These are phyloP conservation scores for Sphenodon punctatus DNA, from an alignment of 2,797 vertebrate genomes.

Conservation along the genomic window DNA sequence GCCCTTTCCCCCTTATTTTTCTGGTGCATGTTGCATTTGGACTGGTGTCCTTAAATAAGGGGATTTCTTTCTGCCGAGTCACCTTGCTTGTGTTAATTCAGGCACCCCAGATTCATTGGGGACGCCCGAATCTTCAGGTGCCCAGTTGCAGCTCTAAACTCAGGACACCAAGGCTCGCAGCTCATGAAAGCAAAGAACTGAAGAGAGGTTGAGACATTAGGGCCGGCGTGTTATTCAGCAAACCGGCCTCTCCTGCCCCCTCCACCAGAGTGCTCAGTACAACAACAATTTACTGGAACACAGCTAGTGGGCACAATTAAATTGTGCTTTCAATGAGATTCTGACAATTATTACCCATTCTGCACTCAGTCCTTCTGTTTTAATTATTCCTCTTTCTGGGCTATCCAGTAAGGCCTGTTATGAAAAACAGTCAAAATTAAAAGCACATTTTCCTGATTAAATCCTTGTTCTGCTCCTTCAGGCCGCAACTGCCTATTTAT, in stretches of 20 bases:
- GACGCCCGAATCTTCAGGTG: no score
- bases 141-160: no score
- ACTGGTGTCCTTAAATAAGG: no score
- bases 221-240: not conserved
- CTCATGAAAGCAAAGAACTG: not conserved
- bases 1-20: no score
- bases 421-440: slow-evolving; percentile 63
- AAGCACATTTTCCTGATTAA: slow-evolving; percentile 70
- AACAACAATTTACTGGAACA: not conserved
- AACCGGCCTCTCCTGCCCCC: not conserved
- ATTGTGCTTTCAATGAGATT: slow-evolving; percentile 21
- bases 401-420: slow-evolving; percentile 12
- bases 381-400: slow-evolving; percentile 64
- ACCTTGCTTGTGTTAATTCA: no score
- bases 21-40: no score
- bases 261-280: not conserved
- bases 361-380: slow-evolving; percentile 50
- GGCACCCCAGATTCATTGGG: no score
- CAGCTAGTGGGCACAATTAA: slow-evolving; percentile 42
- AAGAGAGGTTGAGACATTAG: not conserved
- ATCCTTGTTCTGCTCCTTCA: slow-evolving; percentile 42
- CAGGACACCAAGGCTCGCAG: slow-evolving; percentile 14
- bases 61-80: no score
- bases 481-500: slow-evolving; percentile 57
- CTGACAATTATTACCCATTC: slow-evolving; percentile 19